Conservation (phyloP, 1,140 invertebrate genomes). For the Leptonema lineaticorne region DNA sequence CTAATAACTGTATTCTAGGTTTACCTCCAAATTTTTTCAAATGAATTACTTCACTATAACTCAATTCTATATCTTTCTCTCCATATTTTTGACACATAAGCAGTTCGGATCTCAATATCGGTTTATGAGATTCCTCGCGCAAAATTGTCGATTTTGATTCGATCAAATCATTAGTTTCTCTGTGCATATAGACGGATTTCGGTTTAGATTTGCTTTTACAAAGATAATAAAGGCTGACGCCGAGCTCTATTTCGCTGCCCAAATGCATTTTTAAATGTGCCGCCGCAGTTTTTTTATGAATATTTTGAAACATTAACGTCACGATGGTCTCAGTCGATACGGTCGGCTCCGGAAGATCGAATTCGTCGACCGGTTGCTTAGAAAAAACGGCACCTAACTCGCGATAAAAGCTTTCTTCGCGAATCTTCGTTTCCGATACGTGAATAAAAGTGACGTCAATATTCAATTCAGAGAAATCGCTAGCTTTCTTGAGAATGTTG, state of each 20-base stretch:
- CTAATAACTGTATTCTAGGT: slow-evolving; percentile 31
- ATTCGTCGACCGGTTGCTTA: slow-evolving; percentile 17
- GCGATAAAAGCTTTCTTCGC: slow-evolving; percentile 28
- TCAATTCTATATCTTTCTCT: slow-evolving; percentile 27
- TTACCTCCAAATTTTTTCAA: slow-evolving; percentile 34
- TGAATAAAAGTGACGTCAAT: slow-evolving; percentile 32
- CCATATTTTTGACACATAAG: slow-evolving; percentile 26
- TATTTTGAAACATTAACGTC: slow-evolving; percentile 27
- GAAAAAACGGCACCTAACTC: slow-evolving; percentile 31
- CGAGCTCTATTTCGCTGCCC: slow-evolving; percentile 27
- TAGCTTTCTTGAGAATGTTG: slow-evolving; percentile 32
- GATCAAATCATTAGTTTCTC: slow-evolving; percentile 32
- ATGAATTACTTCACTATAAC: slow-evolving; percentile 28
- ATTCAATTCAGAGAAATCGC: slow-evolving; percentile 19
- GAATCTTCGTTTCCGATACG: slow-evolving; percentile 18
- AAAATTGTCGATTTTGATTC: not conserved
- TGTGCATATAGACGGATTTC: slow-evolving; percentile 20
- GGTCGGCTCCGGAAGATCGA: slow-evolving; percentile 21
- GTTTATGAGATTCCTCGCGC: not conserved
- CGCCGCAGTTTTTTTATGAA: slow-evolving; percentile 25
- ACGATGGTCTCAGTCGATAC: slow-evolving; percentile 31
- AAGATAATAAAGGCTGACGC: slow-evolving; percentile 35
- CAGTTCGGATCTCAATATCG: slow-evolving; percentile 29
- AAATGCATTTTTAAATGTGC: slow-evolving; percentile 30
- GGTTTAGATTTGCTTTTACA: slow-evolving; percentile 24